Percentiles rank a stretch among this genome's conserved stretches.
Conservation (phyloP, 2,113 vertebrate species). For the Microcebus murinus region DNA sequence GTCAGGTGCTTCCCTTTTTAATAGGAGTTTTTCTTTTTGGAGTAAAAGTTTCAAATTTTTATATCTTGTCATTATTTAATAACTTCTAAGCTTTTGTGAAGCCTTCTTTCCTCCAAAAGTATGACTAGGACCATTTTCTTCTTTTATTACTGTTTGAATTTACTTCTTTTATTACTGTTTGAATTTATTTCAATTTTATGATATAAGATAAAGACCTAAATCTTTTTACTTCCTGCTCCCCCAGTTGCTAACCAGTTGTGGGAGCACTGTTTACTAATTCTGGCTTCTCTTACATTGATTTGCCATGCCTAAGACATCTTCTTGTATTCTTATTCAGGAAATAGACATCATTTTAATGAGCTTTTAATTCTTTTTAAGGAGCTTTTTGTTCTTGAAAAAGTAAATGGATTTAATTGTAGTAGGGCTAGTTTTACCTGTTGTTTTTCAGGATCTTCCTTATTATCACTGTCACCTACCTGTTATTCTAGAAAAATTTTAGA, state of each 20-base stretch:
- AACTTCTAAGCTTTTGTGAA: not conserved
- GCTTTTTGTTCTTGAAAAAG: conserved; percentile 35
- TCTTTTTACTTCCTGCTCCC: not conserved
- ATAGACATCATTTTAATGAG: not conserved
- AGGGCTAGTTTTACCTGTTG: not conserved
- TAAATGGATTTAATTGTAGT: not conserved
- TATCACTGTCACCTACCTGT: not conserved
- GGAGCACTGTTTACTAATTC: not conserved
- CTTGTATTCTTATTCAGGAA: not conserved
- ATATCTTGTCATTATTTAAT: conserved; percentile 4
- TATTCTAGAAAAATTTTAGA: conserved; percentile 52
- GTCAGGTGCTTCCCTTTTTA: not conserved
- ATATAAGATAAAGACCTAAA: not conserved
- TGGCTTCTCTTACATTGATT: conserved; percentile 3
- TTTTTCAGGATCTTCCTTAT: conserved; percentile 50
- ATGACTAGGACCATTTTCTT: not conserved
- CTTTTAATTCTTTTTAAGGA: conserved; percentile 24
- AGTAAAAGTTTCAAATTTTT: conserved; percentile 13
- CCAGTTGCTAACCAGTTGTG: not conserved
- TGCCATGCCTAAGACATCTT: not conserved
- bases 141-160: not conserved
- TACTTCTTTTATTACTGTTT: conserved; percentile 35
- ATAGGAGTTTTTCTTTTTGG: not conserved
- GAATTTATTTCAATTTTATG: conserved; percentile 41
- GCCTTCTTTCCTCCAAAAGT: not conserved